A percentile compares a stretch with the other conserved stretches of the same genome.
Evolutionary conservation across 37 sponge, comb jelly and placozoan genomes (phyloP).

Genomic region (Eunapius fragilis): DNA sequence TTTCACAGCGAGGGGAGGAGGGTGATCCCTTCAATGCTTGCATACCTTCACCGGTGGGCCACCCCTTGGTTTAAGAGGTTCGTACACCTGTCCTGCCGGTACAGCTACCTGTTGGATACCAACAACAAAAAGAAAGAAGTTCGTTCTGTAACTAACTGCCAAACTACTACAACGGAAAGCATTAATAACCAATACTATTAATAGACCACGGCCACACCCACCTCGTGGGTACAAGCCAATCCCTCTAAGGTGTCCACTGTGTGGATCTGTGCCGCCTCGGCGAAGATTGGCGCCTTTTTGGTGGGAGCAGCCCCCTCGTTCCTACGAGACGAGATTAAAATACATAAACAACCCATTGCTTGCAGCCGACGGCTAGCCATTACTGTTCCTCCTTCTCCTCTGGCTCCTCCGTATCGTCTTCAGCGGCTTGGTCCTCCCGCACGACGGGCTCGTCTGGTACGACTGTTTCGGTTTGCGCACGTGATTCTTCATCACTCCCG

Average conservation of each 20-base stretch:
- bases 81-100: slow-evolving; percentile 44
- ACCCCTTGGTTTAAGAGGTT: slow-evolving; percentile 37
- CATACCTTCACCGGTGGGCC: slow-evolving; percentile 54
- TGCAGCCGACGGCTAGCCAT: too few relatives aligned
- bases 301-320: background rate
- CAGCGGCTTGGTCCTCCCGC: background rate
- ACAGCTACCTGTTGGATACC: slow-evolving; percentile 54
- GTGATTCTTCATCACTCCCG: background rate
- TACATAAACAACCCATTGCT: too few relatives aligned
- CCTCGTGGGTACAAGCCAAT: slow-evolving; percentile 74
- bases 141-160: background rate
- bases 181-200: background rate
- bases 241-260: slow-evolving; percentile 69
- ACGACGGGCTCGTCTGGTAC: background rate
- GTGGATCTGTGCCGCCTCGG: slow-evolving; percentile 42
- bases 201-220: slow-evolving; percentile 3
- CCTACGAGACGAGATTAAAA: background rate
- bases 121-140: background rate
- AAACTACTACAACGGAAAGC: background rate
- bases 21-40: too few relatives aligned
- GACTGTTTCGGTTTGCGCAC: background rate
- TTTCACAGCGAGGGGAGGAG: background rate
- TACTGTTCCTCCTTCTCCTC: background rate
- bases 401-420: background rate
- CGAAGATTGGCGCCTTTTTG: slow-evolving; percentile 49